Base-by-base conservation (phyloP, 2,113 vertebrate species). In the Aix galericulata region DNA sequence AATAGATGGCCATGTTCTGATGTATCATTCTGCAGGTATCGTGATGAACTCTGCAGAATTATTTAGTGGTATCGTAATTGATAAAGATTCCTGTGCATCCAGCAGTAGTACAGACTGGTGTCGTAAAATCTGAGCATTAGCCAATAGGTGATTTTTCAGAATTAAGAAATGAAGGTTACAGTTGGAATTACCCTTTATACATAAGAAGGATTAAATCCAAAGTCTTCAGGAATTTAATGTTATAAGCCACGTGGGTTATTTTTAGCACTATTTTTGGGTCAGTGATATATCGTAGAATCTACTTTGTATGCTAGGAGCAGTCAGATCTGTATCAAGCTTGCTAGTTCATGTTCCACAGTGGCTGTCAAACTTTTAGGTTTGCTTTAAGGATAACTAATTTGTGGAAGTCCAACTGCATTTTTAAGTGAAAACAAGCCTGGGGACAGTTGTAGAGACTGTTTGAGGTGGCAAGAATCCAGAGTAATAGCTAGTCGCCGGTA, bases 191-290 rank as follows among this genome's bases (percentile, higher is more conserved):
- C 23, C 17, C 18, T 94, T 71, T 83, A n/a, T 17, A 11, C 1
- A 0, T 29, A 62, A 12, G 32, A 68, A 81, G 36, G 50, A 64
- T 64, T 72, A 71, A 72, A 68, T 52, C 21, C 50, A 3, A 60
- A 50, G 22, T 62, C 36, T 2, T 0, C 18, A 12, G 38, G 46
- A 26, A 20, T 94, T 76, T 91, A n/a, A 11, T 34, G 1, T 50
- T 46, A 4, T 21, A 66, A 83, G 29, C 29, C 20, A 60, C 23
- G 1, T 0, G 0, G 3, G 8, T 63, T 22, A 17, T 69, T 80
- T 72, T 88, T 78, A 38, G 53, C 32, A 7, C 38, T 5, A 1
- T 17, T 71, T 91, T 88, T 94, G 68, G 8, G 53, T 5, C 1
- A 46, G n/a, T 71, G 36, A 29, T 26, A 44, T 6, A 0, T 29